Base-by-base conservation (phyloP, 2,113 vertebrate genomes). In the Tapirus terrestris region DNA sequence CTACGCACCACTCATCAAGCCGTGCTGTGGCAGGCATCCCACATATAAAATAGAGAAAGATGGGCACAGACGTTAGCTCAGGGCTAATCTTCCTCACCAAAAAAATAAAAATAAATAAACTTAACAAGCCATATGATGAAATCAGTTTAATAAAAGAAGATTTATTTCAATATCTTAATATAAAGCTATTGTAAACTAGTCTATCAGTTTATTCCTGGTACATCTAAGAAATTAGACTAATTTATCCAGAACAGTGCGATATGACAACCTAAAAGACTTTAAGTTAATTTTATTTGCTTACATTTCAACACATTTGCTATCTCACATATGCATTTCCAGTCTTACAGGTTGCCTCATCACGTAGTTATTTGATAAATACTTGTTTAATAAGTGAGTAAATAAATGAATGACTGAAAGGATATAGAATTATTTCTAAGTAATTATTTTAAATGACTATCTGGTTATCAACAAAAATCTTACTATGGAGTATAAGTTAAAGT, bases 201-300 rank as follows among this genome's bases (percentile, higher is more conserved):
- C 53, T 84, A 23, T 45, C n/a, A 89, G 45, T 89, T 70, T 85
- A 51, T 77, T 84, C 60, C 14, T 91, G 18, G 2, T 8, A 84
- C 21, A 53, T 27, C 60, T 83, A 84, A 83, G 33, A 80, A 58
- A 48, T 48, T 48, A 56, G 8, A 20, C 63, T 72, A 53, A 73
- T 53, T 70, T 63, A 45, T 77, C 51, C 9, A 48, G 48, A 48
- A 48, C 10, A 48, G 48, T 48, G 11, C 48, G 2, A 48, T 48
- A 48, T 48, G 11, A 10, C 48, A 48, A 48, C 48, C 10, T 48
- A 48, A 48, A 48, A 48, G 48, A 58, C 3, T 76, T 93, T 65
- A 80, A 43, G 14, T 53, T 92, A 63, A 90, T 91, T 83, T 93
- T 48, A 72, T 93, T 81, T 79, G 31, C n/a, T 6, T 92, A 21